phyloP scores from a whole-genome alignment of 2,113 vertebrate genomes.

The Electrona antarctica region DNA sequence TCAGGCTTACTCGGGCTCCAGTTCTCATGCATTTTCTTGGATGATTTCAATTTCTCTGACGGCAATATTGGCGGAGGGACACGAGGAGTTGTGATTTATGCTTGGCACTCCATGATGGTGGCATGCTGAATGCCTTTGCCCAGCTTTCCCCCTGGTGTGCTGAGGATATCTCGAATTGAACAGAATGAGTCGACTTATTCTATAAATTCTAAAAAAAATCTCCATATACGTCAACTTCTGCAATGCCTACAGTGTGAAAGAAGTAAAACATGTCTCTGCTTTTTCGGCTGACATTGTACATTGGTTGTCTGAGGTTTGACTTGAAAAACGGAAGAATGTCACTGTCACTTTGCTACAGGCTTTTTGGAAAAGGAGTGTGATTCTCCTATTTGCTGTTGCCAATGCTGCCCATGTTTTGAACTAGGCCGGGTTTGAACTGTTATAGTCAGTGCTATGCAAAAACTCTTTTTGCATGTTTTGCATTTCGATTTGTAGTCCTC shows the following conservation, averaged over 20 bases:
- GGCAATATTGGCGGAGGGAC: conserved; percentile 36
- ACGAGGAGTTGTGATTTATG: conserved; percentile 51
- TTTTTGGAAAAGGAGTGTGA: conserved; percentile 31
- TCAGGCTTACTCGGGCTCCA: conserved; percentile 6
- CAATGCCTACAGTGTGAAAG: conserved; percentile 14
- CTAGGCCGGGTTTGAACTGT: not conserved
- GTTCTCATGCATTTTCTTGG: conserved; percentile 29
- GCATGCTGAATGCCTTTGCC: conserved; percentile 20
- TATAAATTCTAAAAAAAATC: conserved; percentile 35
- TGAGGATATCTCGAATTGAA: conserved; percentile 59
- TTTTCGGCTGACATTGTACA: conserved; percentile 21
- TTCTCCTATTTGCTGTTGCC: too few species aligned
- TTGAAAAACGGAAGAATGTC: conserved; percentile 29
- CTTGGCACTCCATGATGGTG: conserved; percentile 34
- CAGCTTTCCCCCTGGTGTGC: conserved; percentile 18
- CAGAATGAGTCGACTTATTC: conserved; percentile 51
- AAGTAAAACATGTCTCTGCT: not conserved
- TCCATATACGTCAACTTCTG: conserved; percentile 38
- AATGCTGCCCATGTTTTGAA: not conserved
- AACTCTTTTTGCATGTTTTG: conserved; percentile 30
- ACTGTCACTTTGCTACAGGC: conserved; percentile 39
- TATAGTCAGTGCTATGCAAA: conserved; percentile 12
- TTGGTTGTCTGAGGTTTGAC: conserved; percentile 24
- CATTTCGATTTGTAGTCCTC: conserved; percentile 34
- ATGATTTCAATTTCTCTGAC: conserved; percentile 25